Conservation (phyloP, 2,797 vertebrate genomes). For the Gymnoscopelus braueri region DNA sequence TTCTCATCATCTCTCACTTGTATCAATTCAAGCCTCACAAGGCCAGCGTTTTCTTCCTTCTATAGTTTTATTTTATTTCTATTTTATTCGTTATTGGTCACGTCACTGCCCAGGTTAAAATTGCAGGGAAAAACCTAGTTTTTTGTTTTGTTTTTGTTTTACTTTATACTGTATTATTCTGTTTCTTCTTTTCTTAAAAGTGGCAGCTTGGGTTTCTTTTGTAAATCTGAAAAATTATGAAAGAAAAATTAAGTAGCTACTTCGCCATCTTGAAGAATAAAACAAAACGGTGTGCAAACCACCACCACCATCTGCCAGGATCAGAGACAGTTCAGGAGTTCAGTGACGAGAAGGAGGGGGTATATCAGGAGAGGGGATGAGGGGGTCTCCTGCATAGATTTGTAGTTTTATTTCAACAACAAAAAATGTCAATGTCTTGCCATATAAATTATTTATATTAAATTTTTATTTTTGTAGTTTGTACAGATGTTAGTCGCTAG, state of each 20-base stretch:
- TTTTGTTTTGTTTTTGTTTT: slow-evolving; percentile 11
- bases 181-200: slow-evolving; percentile 62
- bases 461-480: slow-evolving; percentile 99
- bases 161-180: too few relatives aligned
- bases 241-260: slow-evolving; percentile 75
- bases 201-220: slow-evolving; percentile 81
- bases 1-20: not conserved
- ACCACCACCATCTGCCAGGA: slow-evolving; percentile 61
- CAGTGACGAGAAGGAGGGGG: slow-evolving; percentile 54
- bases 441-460: slow-evolving; percentile 99
- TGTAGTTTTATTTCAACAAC: slow-evolving; percentile 79
- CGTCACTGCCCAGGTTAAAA: slow-evolving; percentile 84
- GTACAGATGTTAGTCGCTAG: slow-evolving; percentile 94
- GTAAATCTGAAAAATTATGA: slow-evolving; percentile 56
- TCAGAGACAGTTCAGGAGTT: slow-evolving; percentile 52
- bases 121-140: slow-evolving; percentile 78
- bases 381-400: slow-evolving; percentile 76
- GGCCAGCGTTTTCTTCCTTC: slow-evolving; percentile 45
- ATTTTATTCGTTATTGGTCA: slow-evolving; percentile 80
- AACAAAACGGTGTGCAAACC: slow-evolving; percentile 51
- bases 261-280: slow-evolving; percentile 72
- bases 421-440: slow-evolving; percentile 85
- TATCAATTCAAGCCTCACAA: slow-evolving; percentile 56
- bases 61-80: slow-evolving; percentile 44
- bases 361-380: slow-evolving; percentile 35